Percentiles rank a stretch among this genome's conserved stretches.
Conservation (phyloP, 2,113 vertebrate species). For the Macrotis lagotis region DNA sequence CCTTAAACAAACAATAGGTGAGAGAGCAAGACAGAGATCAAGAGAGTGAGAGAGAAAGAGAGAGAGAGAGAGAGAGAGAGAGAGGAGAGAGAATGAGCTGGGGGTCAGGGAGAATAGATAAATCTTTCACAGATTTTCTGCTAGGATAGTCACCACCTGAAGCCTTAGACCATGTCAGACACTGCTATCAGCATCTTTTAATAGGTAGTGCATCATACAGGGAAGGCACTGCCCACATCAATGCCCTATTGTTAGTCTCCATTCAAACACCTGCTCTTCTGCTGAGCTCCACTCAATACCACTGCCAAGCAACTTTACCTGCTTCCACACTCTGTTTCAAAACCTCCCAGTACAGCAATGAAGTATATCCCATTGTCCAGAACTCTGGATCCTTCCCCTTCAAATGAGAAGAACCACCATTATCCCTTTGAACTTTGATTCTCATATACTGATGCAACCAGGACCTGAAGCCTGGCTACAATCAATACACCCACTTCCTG, state of each 20-base stretch:
- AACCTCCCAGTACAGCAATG: not conserved
- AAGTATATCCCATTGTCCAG: not conserved
- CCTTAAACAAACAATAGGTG: not conserved
- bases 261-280: not conserved
- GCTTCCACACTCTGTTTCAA: not conserved
- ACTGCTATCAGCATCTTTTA: not conserved
- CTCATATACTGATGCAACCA: not conserved
- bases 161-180: not conserved
- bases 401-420: not conserved
- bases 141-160: not conserved
- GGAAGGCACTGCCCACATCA: not conserved
- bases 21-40: too few species aligned
- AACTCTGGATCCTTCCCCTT: not conserved
- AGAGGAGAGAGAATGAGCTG: too few species aligned
- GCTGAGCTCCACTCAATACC: not conserved
- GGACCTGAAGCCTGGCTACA: not conserved
- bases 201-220: not conserved
- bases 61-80: too few species aligned
- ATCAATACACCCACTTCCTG: not conserved
- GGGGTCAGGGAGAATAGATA: fast-evolving
- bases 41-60: too few species aligned
- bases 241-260: not conserved
- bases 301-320: not conserved
- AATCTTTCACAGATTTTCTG: not conserved
- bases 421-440: not conserved